These are phyloP conservation scores for Heliconius ismenius DNA, from an alignment of 2,888 invertebrate species.

Conservation along the genomic window DNA sequence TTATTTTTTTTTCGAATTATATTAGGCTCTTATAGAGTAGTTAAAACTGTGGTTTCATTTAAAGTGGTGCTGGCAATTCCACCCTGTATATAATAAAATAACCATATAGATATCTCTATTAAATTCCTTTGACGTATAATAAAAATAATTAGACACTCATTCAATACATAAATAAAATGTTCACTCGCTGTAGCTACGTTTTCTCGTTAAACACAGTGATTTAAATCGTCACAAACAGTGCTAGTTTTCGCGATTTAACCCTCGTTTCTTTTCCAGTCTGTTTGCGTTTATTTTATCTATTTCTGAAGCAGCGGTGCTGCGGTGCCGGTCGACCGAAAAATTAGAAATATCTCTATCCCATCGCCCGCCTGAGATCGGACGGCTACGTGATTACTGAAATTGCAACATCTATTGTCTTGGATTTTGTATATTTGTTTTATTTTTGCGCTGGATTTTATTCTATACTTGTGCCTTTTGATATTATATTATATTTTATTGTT, in stretches of 20 bases:
- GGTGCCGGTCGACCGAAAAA: constrained; percentile 71
- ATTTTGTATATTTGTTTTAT: constrained; percentile 31
- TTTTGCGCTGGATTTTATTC: neutral
- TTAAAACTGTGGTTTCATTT: no score
- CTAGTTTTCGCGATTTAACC: constrained; percentile 53
- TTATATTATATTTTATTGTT: neutral
- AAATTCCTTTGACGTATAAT: neutral
- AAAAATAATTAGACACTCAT: neutral
- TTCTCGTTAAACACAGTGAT: constrained; percentile 53
- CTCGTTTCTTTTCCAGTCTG: constrained; percentile 62
- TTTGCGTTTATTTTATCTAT: constrained; percentile 68
- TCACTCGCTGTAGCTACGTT: neutral
- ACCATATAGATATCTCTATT: no score
- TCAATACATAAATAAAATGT: constrained; percentile 10
- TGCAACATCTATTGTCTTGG: constrained; percentile 40
- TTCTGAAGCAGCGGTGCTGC: constrained; percentile 60
- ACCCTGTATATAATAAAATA: no score
- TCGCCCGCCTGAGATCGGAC: constrained; percentile 51
- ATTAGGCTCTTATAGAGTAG: no score
- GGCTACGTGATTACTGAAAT: constrained; percentile 41
- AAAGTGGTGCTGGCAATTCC: no score
- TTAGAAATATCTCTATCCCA: constrained; percentile 74
- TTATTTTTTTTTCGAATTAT: no score
- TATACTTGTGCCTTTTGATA: neutral
- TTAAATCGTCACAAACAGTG: constrained; percentile 59